Evolutionary conservation across 2,797 vertebrate species (phyloP).

Genomic region (Myotis planiceps): DNA sequence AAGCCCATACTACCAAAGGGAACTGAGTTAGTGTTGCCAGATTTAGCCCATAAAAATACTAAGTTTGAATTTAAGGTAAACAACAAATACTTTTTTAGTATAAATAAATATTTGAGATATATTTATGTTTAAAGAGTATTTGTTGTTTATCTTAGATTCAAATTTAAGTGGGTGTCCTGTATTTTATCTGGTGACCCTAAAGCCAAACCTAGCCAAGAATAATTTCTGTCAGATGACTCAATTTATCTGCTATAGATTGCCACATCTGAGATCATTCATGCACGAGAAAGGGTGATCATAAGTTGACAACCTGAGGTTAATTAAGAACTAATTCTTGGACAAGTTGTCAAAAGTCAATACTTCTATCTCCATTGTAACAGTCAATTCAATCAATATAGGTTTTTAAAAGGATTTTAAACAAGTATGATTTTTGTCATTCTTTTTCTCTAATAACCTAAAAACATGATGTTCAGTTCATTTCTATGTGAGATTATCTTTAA

Average conservation of each 20-base stretch:
- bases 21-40: background rate
- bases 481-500: background rate
- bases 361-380: conserved; percentile 84
- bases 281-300: conserved; percentile 77
- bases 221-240: conserved; percentile 62
- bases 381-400: conserved; percentile 86
- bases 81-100: background rate
- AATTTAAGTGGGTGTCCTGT: background rate
- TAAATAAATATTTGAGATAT: background rate
- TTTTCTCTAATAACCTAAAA: conserved; percentile 42
- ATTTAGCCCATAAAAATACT: conserved; percentile 24
- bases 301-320: conserved; percentile 83
- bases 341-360: conserved; percentile 77
- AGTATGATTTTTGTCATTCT: conserved; percentile 40
- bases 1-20: background rate
- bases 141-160: conserved; percentile 17
- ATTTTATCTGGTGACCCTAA: background rate
- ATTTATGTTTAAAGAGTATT: conserved; percentile 27
- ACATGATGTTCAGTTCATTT: conserved; percentile 13
- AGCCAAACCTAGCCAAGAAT: conserved; percentile 31
- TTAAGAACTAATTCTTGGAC: conserved; percentile 89
- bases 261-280: conserved; percentile 68
- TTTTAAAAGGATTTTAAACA: conserved; percentile 61
- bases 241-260: conserved; percentile 75
- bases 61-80: conserved; percentile 45